Base-by-base conservation (phyloP, 1,140 invertebrate genomes). In the Bombus superbus region DNA sequence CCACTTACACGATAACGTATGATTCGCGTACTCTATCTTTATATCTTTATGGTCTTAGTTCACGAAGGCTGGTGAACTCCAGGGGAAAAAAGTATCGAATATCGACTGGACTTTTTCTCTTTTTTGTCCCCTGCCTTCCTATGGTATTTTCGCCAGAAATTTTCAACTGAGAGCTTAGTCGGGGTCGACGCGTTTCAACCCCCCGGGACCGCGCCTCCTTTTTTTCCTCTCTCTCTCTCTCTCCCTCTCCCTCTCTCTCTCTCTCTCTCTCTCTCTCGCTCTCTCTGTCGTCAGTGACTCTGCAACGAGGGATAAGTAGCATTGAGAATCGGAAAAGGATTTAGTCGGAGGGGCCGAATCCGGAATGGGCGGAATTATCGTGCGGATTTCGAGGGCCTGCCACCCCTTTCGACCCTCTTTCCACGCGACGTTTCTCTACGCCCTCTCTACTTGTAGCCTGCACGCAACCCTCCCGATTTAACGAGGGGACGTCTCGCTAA, bases 301-400 rank as follows among this genome's bases (percentile, higher is more conserved):
- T 78, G 79, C 40, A 79, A 74, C 81, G 86, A 47, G 66, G 81
- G 69, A 86, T 88, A 89, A 80, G 78, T 89, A 81, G 88, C 79
- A 79, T 86, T 64, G 87, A 77, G 88, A 88, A 88, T 89, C 74
- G 88, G 74, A 81, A 88, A 88, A 82, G 83, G 87, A 40, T 88
- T 86, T 86, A 88, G 86, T 80, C 59, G 57, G 81, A 77, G 77
- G 79, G 62, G 25, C 59, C 62, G 64, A 68, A 57, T 38, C 53
- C 68, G 40, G 25, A 76, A 79, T 40, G 44, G 81, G 28, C 68
- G 87, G 83, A 88, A 89, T 89, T 89, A 89, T 89, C 78, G 80
- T 87, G 79, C 57, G 81, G 88, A 88, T 89, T 74, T 62, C 69
- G 79, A 83, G 44, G 32, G 13, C 38, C 69, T 42, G 28, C 78